phyloP scores from a whole-genome alignment of 2,113 vertebrate species.

The Malurus melanocephalus region DNA sequence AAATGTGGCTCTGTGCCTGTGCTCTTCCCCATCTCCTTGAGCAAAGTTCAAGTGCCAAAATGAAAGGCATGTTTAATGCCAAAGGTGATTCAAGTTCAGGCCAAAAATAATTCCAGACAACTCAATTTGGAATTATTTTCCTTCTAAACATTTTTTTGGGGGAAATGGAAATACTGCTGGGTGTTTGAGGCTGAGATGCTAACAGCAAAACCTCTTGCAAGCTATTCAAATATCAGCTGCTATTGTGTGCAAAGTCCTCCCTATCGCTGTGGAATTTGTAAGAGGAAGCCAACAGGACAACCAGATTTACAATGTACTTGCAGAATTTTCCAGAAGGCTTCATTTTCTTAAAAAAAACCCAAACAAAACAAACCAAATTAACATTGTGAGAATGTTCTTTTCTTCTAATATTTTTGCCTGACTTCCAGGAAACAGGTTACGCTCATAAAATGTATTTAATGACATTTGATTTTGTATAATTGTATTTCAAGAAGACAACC shows the following conservation, averaged over 20 bases:
- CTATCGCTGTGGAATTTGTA: constrained; percentile 27
- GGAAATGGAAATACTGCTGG: not conserved
- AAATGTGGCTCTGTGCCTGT: constrained; percentile 35
- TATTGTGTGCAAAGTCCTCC: constrained; percentile 13
- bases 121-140: constrained; percentile 41
- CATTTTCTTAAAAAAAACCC: not conserved
- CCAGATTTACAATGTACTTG: not conserved
- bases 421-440: not conserved
- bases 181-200: constrained; percentile 28
- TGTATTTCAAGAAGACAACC: not conserved
- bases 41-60: constrained; percentile 49
- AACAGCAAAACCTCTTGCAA: constrained; percentile 12
- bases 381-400: not conserved
- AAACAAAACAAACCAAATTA: not conserved
- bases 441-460: not conserved
- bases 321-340: constrained; percentile 9
- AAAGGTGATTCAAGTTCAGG: constrained; percentile 58
- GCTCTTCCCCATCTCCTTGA: constrained; percentile 46
- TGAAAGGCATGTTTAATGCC: constrained; percentile 50
- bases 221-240: constrained; percentile 30
- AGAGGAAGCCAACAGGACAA: constrained; percentile 2
- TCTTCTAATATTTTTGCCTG: not conserved
- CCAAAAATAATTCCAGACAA: constrained; percentile 64
- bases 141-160: not conserved
- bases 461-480: not conserved